Evolutionary conservation across 2,888 invertebrate species (phyloP).

Genomic region (Apotomis capreana): DNA sequence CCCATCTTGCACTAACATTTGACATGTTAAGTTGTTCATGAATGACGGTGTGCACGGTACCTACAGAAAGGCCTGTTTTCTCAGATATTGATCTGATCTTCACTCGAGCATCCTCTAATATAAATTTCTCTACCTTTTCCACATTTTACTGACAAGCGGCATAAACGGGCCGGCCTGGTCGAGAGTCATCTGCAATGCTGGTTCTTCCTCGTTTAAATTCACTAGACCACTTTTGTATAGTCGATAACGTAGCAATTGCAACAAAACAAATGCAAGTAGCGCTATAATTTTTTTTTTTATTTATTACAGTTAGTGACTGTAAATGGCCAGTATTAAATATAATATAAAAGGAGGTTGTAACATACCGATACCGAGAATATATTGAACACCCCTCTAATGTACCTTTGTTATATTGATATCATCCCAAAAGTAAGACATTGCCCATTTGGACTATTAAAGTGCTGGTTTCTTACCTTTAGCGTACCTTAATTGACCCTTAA

Average conservation of each 20-base stretch:
- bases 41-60: background rate
- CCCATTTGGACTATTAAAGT: background rate
- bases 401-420: background rate
- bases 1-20: conserved; percentile 39
- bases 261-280: no score
- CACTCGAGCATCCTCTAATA: background rate
- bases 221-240: background rate
- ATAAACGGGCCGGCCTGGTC: background rate
- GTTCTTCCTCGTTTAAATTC: background rate
- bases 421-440: background rate
- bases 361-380: no score
- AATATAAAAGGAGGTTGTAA: no score
- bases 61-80: background rate
- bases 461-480: background rate
- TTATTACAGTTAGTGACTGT: no score
- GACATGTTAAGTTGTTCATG: background rate
- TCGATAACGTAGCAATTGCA: background rate
- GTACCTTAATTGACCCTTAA: background rate
- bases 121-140: background rate
- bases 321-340: no score
- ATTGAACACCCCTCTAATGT: no score
- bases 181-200: background rate
- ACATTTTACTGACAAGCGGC: background rate
- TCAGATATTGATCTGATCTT: background rate
- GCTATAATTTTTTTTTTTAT: no score